Conservation (phyloP, 2,797 vertebrate genomes). For the Muraenolepis orangiensis region DNA sequence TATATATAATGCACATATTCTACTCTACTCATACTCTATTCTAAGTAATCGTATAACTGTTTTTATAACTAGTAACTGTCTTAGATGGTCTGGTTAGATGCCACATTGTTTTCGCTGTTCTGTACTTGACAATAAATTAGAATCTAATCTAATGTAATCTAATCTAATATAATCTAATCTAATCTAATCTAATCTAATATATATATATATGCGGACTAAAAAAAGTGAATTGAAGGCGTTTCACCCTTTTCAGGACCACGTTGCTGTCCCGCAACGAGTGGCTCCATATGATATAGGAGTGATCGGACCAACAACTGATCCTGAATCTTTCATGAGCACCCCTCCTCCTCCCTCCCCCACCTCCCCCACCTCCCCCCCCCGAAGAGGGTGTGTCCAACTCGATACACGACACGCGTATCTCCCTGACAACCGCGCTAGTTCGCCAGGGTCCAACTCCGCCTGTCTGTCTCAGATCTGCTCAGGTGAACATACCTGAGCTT, state of each 20-base stretch:
- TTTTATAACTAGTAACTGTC: too few relatives aligned
- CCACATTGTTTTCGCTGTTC: too few relatives aligned
- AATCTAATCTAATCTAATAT: too few relatives aligned
- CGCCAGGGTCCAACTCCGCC: slow-evolving; percentile 13
- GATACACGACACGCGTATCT: slow-evolving; percentile 34
- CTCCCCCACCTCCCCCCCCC: slow-evolving; percentile 40
- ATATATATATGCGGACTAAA: too few relatives aligned
- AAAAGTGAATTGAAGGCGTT: neutral
- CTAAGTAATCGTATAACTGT: too few relatives aligned
- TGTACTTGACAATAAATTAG: too few relatives aligned
- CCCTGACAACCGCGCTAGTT: slow-evolving; percentile 39
- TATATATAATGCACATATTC: too few relatives aligned
- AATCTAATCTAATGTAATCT: too few relatives aligned
- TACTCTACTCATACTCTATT: too few relatives aligned
- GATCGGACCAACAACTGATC: neutral
- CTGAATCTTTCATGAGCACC: neutral
- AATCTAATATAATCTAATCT: too few relatives aligned
- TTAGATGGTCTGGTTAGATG: too few relatives aligned
- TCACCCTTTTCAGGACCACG: neutral
- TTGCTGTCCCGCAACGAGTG: neutral
- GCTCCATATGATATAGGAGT: neutral
- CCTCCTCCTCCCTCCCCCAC: slow-evolving; percentile 37
- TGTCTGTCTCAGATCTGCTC: neutral
- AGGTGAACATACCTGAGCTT: neutral
- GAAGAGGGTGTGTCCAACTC: slow-evolving; percentile 35